Conservation (phyloP, 2,797 vertebrate species). For the Malurus leucopterus region DNA sequence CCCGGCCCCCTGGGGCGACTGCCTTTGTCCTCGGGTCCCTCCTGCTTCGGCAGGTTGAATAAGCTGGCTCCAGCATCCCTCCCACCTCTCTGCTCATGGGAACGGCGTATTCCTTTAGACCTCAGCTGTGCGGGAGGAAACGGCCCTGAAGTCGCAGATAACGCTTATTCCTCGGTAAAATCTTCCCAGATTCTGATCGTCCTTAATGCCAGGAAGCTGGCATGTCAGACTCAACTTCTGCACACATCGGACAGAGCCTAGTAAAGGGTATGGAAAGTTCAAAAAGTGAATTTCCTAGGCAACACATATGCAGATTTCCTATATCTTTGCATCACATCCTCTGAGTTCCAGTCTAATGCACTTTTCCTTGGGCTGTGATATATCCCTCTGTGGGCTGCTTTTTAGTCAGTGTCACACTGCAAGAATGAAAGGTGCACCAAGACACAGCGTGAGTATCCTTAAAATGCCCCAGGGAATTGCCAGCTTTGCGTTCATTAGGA, state of each 20-base stretch:
- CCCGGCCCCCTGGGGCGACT: neutral
- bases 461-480: neutral
- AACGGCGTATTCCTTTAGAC: neutral
- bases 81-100: neutral
- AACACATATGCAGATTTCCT: neutral
- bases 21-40: slow-evolving; percentile 1
- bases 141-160: neutral
- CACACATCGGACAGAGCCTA: accelerated
- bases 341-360: neutral
- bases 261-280: neutral
- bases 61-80: neutral
- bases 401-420: neutral
- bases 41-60: neutral
- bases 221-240: neutral
- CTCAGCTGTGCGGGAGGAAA: neutral
- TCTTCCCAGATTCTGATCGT: neutral
- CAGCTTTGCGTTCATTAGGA: neutral
- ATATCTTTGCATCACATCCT: neutral
- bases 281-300: neutral
- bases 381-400: neutral
- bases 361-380: neutral
- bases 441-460: neutral
- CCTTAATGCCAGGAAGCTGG: neutral
- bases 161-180: neutral
- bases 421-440: neutral